Percentiles rank a stretch among this genome's conserved stretches.
phyloP scores from a whole-genome alignment of 1,140 invertebrate species.

The Aphelinus certus region DNA sequence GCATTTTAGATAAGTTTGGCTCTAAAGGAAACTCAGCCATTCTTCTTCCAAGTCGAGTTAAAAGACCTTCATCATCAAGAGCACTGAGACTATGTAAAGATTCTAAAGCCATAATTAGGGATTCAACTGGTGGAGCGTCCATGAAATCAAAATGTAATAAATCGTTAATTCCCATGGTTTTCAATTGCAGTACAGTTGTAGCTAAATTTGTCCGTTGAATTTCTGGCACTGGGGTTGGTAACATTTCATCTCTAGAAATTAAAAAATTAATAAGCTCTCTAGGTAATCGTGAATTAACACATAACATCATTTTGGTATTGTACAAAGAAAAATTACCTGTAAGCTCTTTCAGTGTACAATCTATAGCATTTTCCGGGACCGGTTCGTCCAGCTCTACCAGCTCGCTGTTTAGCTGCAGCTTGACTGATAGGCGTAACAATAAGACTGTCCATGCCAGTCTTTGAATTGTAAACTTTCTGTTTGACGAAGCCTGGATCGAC shows the following conservation, averaged over 20 bases:
- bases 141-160: conserved; percentile 99
- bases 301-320: conserved; percentile 9
- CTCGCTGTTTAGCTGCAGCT: conserved; percentile 97
- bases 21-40: conserved; percentile 99
- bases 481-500: conserved; percentile 99
- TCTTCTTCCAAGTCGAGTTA: conserved; percentile 91
- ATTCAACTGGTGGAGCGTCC: conserved; percentile 98
- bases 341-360: conserved; percentile 98
- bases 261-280: not conserved
- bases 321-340: conserved; percentile 59
- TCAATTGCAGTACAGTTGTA: conserved; percentile 92
- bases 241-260: conserved; percentile 88
- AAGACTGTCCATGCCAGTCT: conserved; percentile 99
- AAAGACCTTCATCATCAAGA: conserved; percentile 94
- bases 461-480: conserved; percentile 99
- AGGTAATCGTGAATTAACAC: conserved; percentile 2
- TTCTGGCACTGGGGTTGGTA: conserved; percentile 98
- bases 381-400: conserved; percentile 94
- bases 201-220: conserved; percentile 99
- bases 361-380: conserved; percentile 98
- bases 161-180: conserved; percentile 99
- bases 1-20: conserved; percentile 98
- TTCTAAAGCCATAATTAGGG: conserved; percentile 96
- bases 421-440: conserved; percentile 98
- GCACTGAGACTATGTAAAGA: conserved; percentile 97